A percentile compares a stretch with the other conserved stretches of the same genome.
Conservation (phyloP, 2,113 vertebrate species). For the Haplotaxodon microlepis region DNA sequence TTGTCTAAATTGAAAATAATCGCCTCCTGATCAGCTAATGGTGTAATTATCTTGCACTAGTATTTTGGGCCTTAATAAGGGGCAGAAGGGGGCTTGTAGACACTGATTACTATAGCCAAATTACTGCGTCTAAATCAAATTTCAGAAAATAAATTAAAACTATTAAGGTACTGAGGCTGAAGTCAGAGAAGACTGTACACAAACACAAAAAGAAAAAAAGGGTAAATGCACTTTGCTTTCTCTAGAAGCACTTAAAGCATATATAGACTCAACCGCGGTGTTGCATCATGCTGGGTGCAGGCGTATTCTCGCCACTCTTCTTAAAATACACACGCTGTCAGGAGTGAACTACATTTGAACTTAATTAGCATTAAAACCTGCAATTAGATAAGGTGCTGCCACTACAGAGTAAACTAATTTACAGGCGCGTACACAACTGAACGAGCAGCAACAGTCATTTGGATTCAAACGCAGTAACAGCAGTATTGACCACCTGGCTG, state of each 20-base stretch:
- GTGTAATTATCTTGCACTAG: background rate
- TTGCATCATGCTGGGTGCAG: background rate
- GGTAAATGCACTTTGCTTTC: background rate
- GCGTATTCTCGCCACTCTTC: background rate
- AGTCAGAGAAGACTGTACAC: background rate
- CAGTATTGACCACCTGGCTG: background rate
- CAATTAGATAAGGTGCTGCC: slow-evolving; percentile 25
- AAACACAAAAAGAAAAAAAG: background rate
- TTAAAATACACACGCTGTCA: background rate
- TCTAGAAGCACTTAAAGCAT: background rate
- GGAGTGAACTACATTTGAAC: slow-evolving; percentile 19
- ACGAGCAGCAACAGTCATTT: background rate
- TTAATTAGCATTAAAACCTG: slow-evolving; percentile 16
- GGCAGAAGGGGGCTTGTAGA: background rate
- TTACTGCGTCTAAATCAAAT: background rate
- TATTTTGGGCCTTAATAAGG: background rate
- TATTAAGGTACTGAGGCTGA: background rate
- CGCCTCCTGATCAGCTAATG: background rate
- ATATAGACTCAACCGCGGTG: background rate
- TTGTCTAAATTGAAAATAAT: background rate
- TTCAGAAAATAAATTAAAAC: background rate
- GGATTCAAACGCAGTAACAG: background rate
- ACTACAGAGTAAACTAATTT: slow-evolving; percentile 29
- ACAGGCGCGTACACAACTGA: background rate
- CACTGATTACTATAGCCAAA: background rate